Percentiles rank a stretch among this genome's conserved stretches.
Conservation (phyloP, 2,888 invertebrate species). For the Allophyes oxyacanthae region DNA sequence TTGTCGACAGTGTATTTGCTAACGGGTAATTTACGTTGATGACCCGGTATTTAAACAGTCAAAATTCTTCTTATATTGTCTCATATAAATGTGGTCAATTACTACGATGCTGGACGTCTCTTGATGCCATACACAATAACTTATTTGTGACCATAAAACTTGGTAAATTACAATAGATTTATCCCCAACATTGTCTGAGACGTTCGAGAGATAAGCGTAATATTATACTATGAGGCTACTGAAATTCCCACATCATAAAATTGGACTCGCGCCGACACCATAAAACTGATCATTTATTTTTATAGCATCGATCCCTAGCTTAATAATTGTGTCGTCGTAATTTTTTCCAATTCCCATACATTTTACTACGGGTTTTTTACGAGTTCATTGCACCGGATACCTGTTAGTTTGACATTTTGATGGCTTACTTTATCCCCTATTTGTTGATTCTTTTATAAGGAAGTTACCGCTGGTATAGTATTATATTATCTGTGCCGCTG, state of each 20-base stretch:
- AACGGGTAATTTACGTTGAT: too few relatives aligned
- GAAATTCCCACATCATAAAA: constrained; percentile 83
- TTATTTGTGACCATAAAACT: constrained; percentile 20
- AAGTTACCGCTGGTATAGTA: not conserved
- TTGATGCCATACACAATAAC: too few relatives aligned
- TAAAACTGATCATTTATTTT: constrained; percentile 83
- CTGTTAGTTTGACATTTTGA: constrained; percentile 44
- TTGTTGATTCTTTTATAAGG: constrained; percentile 16
- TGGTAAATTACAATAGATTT: constrained; percentile 42
- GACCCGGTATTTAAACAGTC: too few relatives aligned
- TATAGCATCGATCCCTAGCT: constrained; percentile 77
- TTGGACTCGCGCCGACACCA: constrained; percentile 71
- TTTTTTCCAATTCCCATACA: constrained; percentile 66
- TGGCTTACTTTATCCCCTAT: constrained; percentile 23
- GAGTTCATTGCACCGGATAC: constrained; percentile 36
- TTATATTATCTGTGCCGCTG: too few relatives aligned
- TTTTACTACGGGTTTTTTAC: constrained; percentile 57
- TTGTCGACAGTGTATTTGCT: too few relatives aligned
- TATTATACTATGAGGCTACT: constrained; percentile 74
- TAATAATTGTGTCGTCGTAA: constrained; percentile 80
- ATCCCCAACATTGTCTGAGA: constrained; percentile 41
- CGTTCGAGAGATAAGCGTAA: constrained; percentile 69
- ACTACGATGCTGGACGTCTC: too few relatives aligned
- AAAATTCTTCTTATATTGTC: too few relatives aligned
- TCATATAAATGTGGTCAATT: too few relatives aligned